phyloP scores from a whole-genome alignment of 1,140 invertebrate species.

The Phymorhynchus buccinoides region DNA sequence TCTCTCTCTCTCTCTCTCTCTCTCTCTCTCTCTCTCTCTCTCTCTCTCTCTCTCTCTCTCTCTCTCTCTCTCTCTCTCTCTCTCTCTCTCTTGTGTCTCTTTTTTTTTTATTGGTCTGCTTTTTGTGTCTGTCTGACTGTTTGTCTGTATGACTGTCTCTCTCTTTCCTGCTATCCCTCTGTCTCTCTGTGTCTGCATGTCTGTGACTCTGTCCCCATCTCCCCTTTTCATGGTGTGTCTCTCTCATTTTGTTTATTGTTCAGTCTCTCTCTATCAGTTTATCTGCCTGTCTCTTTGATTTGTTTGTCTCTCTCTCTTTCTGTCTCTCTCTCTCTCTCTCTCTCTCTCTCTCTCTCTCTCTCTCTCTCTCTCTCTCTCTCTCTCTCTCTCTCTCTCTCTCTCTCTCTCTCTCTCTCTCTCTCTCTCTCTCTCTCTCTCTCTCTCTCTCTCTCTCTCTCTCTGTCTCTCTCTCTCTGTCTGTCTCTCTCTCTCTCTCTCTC shows the following conservation, averaged over 20 bases:
- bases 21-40: neutral
- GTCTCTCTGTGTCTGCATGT: neutral
- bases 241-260: neutral
- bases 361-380: too few species aligned
- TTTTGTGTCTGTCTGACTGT: neutral
- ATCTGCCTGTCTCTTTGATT: neutral
- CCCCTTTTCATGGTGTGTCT: neutral
- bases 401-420: neutral
- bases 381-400: neutral
- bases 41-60: conserved; percentile 31
- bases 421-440: conserved; percentile 4
- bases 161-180: neutral
- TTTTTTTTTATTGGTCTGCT: conserved; percentile 13
- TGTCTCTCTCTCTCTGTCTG: conserved; percentile 23
- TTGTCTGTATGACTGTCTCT: neutral
- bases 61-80: neutral
- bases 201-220: too few species aligned
- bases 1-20: neutral
- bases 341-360: too few species aligned
- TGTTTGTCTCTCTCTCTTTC: too few species aligned
- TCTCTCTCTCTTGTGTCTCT: conserved; percentile 20
- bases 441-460: neutral
- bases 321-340: too few species aligned
- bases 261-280: neutral
- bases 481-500: neutral